These are phyloP conservation scores for Hirudo medicinalis DNA, from an alignment of 1,140 invertebrate species.

Conservation along the genomic window DNA sequence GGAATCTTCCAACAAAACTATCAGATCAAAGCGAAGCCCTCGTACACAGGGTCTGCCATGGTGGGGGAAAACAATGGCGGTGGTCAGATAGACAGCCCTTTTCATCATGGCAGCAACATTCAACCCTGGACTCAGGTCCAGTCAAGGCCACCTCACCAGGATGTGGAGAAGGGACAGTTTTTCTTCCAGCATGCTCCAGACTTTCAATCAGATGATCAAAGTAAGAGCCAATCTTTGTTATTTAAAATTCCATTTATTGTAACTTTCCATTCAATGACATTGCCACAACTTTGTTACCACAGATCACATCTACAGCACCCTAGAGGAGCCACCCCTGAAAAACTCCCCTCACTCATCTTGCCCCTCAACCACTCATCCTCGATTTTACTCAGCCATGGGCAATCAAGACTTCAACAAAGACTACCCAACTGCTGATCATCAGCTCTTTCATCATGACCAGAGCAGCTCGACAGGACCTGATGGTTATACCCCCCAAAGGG, in stretches of 20 bases:
- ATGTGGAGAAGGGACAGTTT: neutral
- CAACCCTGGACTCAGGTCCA: neutral
- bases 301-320: conserved; percentile 10
- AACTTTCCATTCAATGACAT: neutral
- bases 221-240: neutral
- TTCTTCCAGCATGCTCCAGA: neutral
- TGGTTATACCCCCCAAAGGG: no score
- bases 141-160: neutral
- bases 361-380: neutral
- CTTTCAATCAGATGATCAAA: neutral
- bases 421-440: no score
- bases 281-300: neutral
- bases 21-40: neutral
- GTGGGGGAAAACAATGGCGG: neutral
- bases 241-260: no score
- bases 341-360: neutral
- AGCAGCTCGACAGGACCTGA: no score
- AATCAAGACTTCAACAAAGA: no score
- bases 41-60: conserved; percentile 7
- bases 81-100: neutral
- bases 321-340: conserved; percentile 1
- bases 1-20: conserved; percentile 2
- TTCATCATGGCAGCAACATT: neutral
- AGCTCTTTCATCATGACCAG: no score
- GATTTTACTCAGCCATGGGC: no score